A percentile compares a stretch with the other conserved stretches of the same genome.
phyloP scores from a whole-genome alignment of 2,888 invertebrate genomes.

The Aporophyla nigra region DNA sequence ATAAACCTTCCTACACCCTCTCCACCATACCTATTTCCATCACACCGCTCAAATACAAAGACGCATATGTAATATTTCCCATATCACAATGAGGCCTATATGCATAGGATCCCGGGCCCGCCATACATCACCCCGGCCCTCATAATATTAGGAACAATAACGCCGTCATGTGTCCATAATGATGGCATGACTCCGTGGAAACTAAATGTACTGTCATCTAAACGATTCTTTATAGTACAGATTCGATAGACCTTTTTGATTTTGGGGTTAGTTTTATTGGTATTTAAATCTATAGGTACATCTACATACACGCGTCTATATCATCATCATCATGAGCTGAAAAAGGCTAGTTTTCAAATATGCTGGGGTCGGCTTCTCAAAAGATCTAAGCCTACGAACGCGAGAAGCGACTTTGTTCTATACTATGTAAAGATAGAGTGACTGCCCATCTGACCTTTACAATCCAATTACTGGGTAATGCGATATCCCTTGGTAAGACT shows the following conservation, averaged over 20 bases:
- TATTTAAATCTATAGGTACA: neutral
- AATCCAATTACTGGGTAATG: too few relatives aligned
- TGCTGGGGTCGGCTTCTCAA: too few relatives aligned
- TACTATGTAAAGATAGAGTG: too few relatives aligned
- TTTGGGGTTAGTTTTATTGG: constrained; percentile 4
- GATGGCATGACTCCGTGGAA: constrained; percentile 59
- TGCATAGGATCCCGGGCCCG: constrained; percentile 51
- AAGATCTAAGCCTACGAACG: too few relatives aligned
- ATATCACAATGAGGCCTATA: constrained; percentile 55
- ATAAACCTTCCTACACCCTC: neutral
- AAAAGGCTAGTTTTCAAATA: too few relatives aligned
- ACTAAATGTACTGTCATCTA: constrained; percentile 58
- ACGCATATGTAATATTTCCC: constrained; percentile 49
- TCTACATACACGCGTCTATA: too few relatives aligned
- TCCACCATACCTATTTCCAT: constrained; percentile 30
- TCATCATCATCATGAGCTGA: too few relatives aligned
- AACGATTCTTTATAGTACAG: constrained; percentile 34
- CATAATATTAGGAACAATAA: constrained; percentile 61
- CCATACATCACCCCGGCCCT: constrained; percentile 58
- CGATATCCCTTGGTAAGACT: too few relatives aligned
- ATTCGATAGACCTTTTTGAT: constrained; percentile 11
- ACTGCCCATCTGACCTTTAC: too few relatives aligned
- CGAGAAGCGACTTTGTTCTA: too few relatives aligned
- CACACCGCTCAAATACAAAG: constrained; percentile 39
- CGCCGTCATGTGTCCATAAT: constrained; percentile 63